Conservation (phyloP, 2,888 invertebrate species). For the Melanotus villosus region DNA sequence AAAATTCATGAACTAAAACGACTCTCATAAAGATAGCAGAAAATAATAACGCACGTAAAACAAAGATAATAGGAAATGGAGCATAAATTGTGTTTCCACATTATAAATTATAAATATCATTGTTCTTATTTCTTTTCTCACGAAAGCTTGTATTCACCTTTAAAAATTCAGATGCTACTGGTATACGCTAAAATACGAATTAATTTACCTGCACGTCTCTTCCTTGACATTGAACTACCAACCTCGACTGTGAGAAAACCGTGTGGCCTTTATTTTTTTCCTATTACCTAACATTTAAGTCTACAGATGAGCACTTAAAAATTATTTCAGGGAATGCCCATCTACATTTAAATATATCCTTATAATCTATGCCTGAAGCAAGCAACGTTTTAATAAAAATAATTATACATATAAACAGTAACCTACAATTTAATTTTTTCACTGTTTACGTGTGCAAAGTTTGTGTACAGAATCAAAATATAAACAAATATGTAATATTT, state of each 20-base stretch:
- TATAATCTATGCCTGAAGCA: not conserved
- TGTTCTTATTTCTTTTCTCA: too few species aligned
- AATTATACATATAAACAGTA: not conserved
- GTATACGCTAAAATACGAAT: not conserved
- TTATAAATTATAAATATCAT: too few species aligned
- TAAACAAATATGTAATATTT: too few species aligned
- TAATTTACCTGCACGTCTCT: conserved; percentile 3
- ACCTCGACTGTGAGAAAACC: conserved; percentile 9
- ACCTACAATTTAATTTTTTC: not conserved
- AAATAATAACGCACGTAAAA: too few species aligned
- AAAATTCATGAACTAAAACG: too few species aligned
- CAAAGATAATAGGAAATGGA: too few species aligned
- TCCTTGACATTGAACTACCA: conserved; percentile 17
- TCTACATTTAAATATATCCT: not conserved
- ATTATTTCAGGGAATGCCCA: conserved; percentile 16
- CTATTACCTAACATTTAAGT: conserved; percentile 4
- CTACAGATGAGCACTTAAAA: not conserved
- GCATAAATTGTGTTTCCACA: too few species aligned
- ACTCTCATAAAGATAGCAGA: too few species aligned
- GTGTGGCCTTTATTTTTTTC: conserved; percentile 7
- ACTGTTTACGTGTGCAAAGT: not conserved
- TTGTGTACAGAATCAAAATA: too few species aligned
- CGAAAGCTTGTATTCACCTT: too few species aligned
- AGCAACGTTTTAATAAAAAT: not conserved
- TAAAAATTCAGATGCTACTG: too few species aligned